Percentiles rank a stretch among this genome's conserved stretches.
phyloP scores from a whole-genome alignment of 2,888 invertebrate genomes.

The Rutpela maculata region DNA sequence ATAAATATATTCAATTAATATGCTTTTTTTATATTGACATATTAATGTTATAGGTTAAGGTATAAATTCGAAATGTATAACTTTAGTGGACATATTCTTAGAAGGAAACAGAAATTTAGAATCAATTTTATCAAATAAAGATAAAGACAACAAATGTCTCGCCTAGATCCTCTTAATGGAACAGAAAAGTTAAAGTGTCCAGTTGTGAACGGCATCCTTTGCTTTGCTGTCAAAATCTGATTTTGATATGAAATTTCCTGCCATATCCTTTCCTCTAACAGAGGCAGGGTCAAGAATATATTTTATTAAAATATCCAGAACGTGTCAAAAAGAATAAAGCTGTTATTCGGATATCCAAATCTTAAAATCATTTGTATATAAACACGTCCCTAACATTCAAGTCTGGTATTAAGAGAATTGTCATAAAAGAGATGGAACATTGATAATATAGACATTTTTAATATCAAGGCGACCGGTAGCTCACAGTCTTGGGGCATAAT shows the following conservation, averaged over 20 bases:
- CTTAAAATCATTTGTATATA: not conserved
- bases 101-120: not conserved
- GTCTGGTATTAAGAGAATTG: too few species aligned
- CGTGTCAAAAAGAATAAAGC: not conserved
- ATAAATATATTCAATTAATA: too few species aligned
- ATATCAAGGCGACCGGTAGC: too few species aligned
- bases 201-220: not conserved
- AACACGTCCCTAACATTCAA: not conserved
- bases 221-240: slow-evolving; percentile 7
- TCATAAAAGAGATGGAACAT: too few species aligned
- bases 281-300: not conserved
- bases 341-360: not conserved
- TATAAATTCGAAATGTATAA: too few species aligned
- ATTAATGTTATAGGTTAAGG: too few species aligned
- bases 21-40: too few species aligned
- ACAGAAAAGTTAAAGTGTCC: slow-evolving; percentile 7
- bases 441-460: too few species aligned
- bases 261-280: slow-evolving; percentile 7
- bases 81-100: too few species aligned
- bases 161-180: not conserved
- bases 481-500: too few species aligned
- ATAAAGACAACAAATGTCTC: not conserved
- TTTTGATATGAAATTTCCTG: slow-evolving; percentile 7
- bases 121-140: not conserved
- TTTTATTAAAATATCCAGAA: slow-evolving; percentile 7